Evolutionary conservation across 2,888 invertebrate genomes (phyloP), one percentile per base, ranked within the genome.

Genomic region (Koerneria pararmatus): DNA sequence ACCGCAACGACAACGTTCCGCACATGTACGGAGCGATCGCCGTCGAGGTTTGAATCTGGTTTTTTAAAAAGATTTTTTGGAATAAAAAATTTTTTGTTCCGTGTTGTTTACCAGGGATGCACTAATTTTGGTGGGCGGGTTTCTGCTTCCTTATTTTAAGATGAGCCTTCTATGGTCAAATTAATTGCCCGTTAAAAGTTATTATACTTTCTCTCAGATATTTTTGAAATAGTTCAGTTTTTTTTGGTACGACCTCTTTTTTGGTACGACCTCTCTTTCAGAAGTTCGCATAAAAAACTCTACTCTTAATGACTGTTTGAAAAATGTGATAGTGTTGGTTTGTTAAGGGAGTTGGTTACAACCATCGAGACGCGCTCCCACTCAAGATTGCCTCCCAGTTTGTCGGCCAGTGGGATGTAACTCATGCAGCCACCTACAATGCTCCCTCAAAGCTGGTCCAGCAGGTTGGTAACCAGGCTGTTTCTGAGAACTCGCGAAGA

Each of bases 21-120:
- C 88, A 95, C 68, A 93, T 94, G 11, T 95, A 98, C 84, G 87
- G 95, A 72, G 97, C 97, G 2, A 86, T 97, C 68, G 95, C 95
- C 59, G 91, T 97, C 48, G 95, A 76, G 95, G 86, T 89, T 93
- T 59, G 91, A 53, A 53, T 27, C 15, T 11, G 24, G 1, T 1
- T 22, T n/a, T 11, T 22, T 53, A 59, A 6, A 59, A n/a, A n/a
- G 19, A 35, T n/a, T 22, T 31, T 59, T 59, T n/a, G n/a, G n/a
- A n/a, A n/a, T n/a, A n/a, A n/a, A n/a, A n/a, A n/a, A n/a, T n/a
- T n/a, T n/a, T n/a, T n/a, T n/a, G n/a, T n/a, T n/a, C n/a, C n/a
- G n/a, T n/a, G n/a, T n/a, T n/a, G n/a, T n/a, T n/a, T n/a, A n/a
- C n/a, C n/a, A n/a, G n/a, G n/a, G n/a, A n/a, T n/a, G n/a, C n/a